Percentiles rank a stretch among this genome's conserved stretches.
These are phyloP conservation scores for Asbolus verrucosus DNA, from an alignment of 1,140 invertebrate genomes.

Conservation along the genomic window DNA sequence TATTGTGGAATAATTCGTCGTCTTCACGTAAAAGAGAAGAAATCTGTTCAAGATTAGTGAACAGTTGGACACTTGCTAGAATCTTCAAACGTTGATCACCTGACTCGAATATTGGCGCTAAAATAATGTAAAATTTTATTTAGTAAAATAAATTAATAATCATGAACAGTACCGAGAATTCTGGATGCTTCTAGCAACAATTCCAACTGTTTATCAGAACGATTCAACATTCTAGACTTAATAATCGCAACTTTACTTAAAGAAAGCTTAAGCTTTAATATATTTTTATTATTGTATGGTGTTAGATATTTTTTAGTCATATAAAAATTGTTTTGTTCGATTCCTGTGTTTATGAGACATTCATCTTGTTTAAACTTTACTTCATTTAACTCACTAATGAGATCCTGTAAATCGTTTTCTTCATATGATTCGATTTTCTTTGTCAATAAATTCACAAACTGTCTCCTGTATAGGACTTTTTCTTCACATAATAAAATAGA, in stretches of 20 bases:
- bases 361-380: conserved; percentile 56
- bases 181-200: conserved; percentile 28
- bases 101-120: too few relatives aligned
- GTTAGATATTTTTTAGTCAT: conserved; percentile 64
- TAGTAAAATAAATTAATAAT: conserved; percentile 13
- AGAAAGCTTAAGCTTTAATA: background rate
- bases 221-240: conserved; percentile 16
- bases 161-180: conserved; percentile 7
- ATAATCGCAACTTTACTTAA: conserved; percentile 39
- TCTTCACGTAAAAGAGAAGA: background rate
- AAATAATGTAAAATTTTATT: background rate
- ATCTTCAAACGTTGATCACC: background rate
- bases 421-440: conserved; percentile 47
- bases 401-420: conserved; percentile 8
- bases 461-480: conserved; percentile 53
- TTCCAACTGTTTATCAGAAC: conserved; percentile 19
- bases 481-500: conserved; percentile 52
- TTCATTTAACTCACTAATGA: conserved; percentile 28
- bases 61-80: background rate
- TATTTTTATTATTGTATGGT: background rate
- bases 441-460: conserved; percentile 47
- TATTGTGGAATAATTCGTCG: background rate
- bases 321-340: conserved; percentile 64
- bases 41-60: background rate
- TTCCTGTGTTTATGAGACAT: conserved; percentile 63